Conservation (phyloP, 2,888 invertebrate species). For the Dryobotodes eremita region DNA sequence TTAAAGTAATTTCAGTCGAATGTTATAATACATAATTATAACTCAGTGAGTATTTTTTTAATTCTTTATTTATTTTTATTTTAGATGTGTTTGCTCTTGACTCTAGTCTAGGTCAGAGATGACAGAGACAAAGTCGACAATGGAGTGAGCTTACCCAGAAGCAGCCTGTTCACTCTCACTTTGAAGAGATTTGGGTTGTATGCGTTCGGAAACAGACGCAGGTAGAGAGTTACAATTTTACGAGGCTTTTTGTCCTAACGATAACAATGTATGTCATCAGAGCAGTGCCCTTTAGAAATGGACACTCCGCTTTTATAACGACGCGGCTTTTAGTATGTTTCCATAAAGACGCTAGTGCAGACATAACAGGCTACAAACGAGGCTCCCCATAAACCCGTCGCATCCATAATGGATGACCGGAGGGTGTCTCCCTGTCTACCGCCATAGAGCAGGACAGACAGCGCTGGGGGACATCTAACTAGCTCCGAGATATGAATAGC, state of each 20-base stretch:
- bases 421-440: slow-evolving; percentile 23
- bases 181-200: too few species aligned
- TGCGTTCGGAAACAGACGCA: too few species aligned
- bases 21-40: background rate
- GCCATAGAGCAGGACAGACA: slow-evolving; percentile 3
- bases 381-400: slow-evolving; percentile 20
- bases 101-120: too few species aligned
- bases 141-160: too few species aligned
- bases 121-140: too few species aligned
- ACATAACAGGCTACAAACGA: slow-evolving; percentile 41
- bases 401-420: slow-evolving; percentile 43
- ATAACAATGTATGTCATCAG: background rate
- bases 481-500: slow-evolving; percentile 13
- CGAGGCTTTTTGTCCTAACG: background rate
- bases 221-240: too few species aligned
- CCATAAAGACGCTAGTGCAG: background rate
- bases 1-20: background rate
- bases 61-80: too few species aligned
- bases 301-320: background rate
- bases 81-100: too few species aligned
- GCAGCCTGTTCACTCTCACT: too few species aligned
- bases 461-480: slow-evolving; percentile 45
- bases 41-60: too few species aligned
- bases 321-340: background rate
- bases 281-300: background rate